These are phyloP conservation scores for Tachuris rubrigastra DNA, from an alignment of 2,113 vertebrate genomes.

Conservation along the genomic window DNA sequence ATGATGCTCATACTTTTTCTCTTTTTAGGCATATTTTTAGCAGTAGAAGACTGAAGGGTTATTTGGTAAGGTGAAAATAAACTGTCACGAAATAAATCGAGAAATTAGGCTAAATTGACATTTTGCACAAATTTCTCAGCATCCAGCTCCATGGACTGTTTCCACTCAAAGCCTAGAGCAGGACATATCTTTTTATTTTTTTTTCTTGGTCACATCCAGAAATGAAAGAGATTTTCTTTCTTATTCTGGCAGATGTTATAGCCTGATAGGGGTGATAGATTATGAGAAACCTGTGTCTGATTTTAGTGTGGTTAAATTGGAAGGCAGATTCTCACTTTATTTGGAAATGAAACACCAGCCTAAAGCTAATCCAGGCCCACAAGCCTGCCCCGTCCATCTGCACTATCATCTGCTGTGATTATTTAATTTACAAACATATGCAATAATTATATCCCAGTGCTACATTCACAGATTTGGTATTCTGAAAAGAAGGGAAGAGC, in stretches of 20 bases:
- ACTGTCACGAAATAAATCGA: background rate
- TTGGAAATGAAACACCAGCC: constrained; percentile 22
- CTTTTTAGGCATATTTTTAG: background rate
- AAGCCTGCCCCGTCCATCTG: background rate
- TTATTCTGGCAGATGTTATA: background rate
- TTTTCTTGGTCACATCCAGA: background rate
- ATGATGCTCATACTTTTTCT: background rate
- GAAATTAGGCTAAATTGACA: background rate
- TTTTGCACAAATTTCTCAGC: background rate
- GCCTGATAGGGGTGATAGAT: background rate
- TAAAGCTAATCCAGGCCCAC: background rate
- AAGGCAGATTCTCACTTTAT: constrained; percentile 8
- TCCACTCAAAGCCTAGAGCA: background rate
- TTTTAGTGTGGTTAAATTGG: background rate
- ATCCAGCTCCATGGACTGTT: background rate
- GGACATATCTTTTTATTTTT: background rate
- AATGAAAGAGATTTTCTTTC: background rate
- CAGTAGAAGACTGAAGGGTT: background rate
- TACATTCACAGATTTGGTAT: background rate
- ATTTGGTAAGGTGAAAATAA: background rate
- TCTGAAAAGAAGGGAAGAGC: background rate
- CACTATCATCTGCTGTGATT: background rate
- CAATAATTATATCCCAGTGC: background rate
- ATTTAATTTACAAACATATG: constrained; percentile 20
- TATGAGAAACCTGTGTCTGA: background rate